A percentile compares a stretch with the other conserved stretches of the same genome.
Evolutionary conservation across 1,140 invertebrate species (phyloP).

Genomic region (Prorops nasuta): DNA sequence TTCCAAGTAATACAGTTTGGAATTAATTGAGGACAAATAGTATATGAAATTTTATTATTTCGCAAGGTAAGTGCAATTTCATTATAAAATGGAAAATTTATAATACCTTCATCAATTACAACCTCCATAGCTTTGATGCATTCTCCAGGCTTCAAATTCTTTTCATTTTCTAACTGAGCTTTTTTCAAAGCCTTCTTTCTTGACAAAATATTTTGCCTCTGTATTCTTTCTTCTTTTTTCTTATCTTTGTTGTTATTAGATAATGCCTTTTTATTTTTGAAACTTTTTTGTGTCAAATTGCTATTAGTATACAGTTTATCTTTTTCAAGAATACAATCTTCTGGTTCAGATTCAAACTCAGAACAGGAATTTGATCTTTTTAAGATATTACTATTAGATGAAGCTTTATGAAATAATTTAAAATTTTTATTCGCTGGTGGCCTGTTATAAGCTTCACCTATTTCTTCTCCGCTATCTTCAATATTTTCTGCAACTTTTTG

Average conservation of each 20-base stretch:
- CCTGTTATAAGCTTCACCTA: no score
- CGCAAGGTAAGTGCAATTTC: slow-evolving; percentile 35
- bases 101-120: slow-evolving; percentile 51
- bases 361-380: slow-evolving; percentile 8
- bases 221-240: slow-evolving; percentile 20
- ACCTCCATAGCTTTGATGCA: slow-evolving; percentile 58
- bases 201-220: slow-evolving; percentile 36
- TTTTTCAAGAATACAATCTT: background rate
- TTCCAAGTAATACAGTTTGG: slow-evolving; percentile 55
- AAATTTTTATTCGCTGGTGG: background rate
- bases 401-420: background rate
- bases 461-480: no score
- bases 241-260: slow-evolving; percentile 18
- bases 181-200: slow-evolving; percentile 44
- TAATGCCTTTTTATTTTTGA: background rate
- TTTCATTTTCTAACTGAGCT: slow-evolving; percentile 30
- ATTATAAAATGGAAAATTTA: slow-evolving; percentile 32
- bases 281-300: no score
- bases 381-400: background rate
- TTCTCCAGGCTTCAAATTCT: slow-evolving; percentile 57
- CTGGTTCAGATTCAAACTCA: background rate
- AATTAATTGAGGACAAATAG: slow-evolving; percentile 36
- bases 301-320: background rate
- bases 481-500: background rate
- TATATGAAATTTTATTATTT: slow-evolving; percentile 34